phyloP scores from a whole-genome alignment of 2,888 invertebrate species.

The Apamea monoglypha region DNA sequence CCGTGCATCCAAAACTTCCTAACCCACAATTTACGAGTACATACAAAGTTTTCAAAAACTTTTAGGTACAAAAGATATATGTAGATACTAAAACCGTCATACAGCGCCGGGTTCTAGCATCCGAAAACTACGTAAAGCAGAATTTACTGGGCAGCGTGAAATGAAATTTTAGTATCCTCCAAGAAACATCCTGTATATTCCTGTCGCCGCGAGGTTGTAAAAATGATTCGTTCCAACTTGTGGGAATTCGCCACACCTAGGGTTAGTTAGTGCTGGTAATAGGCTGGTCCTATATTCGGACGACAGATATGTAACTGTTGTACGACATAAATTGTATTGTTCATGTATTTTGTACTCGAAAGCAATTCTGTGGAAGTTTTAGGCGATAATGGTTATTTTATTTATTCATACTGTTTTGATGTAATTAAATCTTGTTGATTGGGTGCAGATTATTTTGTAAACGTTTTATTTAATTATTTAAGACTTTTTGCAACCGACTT shows the following conservation, averaged over 20 bases:
- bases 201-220: conserved; percentile 67
- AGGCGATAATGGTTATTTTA: not conserved
- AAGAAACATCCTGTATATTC: conserved; percentile 60
- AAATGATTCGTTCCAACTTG: conserved; percentile 76
- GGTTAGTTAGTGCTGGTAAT: conserved; percentile 42
- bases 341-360: not conserved
- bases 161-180: conserved; percentile 66
- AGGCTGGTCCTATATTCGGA: conserved; percentile 52
- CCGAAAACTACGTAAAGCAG: conserved; percentile 53
- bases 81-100: conserved; percentile 46
- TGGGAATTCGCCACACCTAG: conserved; percentile 67
- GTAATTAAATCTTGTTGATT: too few species aligned
- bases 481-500: too few species aligned
- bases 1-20: conserved; percentile 20
- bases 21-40: conserved; percentile 37
- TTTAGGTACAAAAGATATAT: conserved; percentile 46
- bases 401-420: not conserved
- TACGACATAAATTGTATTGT: conserved; percentile 13
- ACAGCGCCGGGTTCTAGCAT: conserved; percentile 12
- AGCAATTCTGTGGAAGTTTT: not conserved
- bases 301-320: conserved; percentile 23
- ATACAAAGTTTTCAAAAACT: conserved; percentile 44
- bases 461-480: too few species aligned
- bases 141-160: conserved; percentile 62
- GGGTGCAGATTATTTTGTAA: too few species aligned